A percentile compares a stretch with the other conserved stretches of the same genome.
Evolutionary conservation across 2,888 invertebrate species (phyloP).

Genomic region (Eupeodes latifasciatus): DNA sequence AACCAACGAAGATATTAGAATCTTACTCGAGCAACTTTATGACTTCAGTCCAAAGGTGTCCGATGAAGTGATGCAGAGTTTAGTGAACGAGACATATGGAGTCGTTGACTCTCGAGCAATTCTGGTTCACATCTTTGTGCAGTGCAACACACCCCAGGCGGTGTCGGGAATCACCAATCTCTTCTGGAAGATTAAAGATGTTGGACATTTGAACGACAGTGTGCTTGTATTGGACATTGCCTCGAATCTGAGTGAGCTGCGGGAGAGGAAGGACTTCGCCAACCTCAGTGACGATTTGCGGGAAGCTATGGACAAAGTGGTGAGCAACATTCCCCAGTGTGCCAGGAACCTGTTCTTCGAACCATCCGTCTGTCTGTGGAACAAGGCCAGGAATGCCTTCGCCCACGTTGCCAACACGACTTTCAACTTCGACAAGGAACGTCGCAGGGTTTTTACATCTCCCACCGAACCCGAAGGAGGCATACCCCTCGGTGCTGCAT

Average conservation of each 20-base stretch:
- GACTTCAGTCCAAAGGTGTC: slow-evolving; percentile 26
- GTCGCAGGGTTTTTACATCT: slow-evolving; percentile 18
- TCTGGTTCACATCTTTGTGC: neutral
- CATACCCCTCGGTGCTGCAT: neutral
- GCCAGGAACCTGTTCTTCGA: slow-evolving; percentile 32
- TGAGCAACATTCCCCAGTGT: slow-evolving; percentile 12
- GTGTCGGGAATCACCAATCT: slow-evolving; percentile 8
- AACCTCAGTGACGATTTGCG: neutral
- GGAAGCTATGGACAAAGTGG: neutral
- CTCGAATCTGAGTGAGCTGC: slow-evolving; percentile 12
- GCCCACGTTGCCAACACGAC: neutral
- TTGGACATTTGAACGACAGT: slow-evolving; percentile 1
- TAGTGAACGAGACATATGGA: slow-evolving; percentile 19
- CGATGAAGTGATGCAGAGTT: neutral
- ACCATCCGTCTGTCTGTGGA: slow-evolving; percentile 28
- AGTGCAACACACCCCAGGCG: slow-evolving; percentile 27
- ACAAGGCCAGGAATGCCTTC: slow-evolving; percentile 14
- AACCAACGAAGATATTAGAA: neutral
- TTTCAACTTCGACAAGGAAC: neutral
- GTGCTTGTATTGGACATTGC: slow-evolving; percentile 22
- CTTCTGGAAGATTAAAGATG: slow-evolving; percentile 17
- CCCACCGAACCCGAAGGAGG: neutral
- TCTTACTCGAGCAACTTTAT: neutral
- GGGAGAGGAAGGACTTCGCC: neutral
- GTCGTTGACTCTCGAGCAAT: slow-evolving; percentile 1